Percentiles rank a stretch among this genome's conserved stretches.
Evolutionary conservation across 1,140 invertebrate species (phyloP).

Genomic region (Galleria mellonella): DNA sequence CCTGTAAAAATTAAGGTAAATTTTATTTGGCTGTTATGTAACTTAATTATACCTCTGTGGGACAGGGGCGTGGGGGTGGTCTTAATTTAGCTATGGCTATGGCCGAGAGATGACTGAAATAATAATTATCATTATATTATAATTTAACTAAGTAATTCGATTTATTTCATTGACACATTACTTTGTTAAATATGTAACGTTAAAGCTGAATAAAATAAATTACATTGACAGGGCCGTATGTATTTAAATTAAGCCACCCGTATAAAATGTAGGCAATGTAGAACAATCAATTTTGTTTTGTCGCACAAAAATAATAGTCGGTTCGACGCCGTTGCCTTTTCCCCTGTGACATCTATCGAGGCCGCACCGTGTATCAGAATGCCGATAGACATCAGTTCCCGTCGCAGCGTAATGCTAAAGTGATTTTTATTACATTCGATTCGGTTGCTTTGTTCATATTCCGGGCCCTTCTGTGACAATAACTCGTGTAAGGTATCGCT

Average conservation of each 20-base stretch:
- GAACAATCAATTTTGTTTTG: conserved; percentile 57
- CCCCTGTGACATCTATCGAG: conserved; percentile 57
- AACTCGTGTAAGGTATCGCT: conserved; percentile 21
- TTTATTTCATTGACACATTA: no score
- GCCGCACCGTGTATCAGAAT: conserved; percentile 61
- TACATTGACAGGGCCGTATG: neutral
- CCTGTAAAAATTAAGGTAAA: no score
- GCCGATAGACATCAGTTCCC: conserved; percentile 63
- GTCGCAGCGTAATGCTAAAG: conserved; percentile 59
- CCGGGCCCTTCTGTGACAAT: conserved; percentile 31
- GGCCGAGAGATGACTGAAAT: no score
- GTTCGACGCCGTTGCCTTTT: conserved; percentile 46
- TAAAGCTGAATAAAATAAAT: no score
- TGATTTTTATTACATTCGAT: conserved; percentile 71
- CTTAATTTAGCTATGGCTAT: no score
- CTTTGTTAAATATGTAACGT: no score
- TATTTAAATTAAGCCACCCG: conserved; percentile 36
- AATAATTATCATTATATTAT: no score
- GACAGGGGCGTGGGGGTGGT: no score
- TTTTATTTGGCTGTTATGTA: no score
- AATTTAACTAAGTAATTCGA: no score
- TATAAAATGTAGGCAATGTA: conserved; percentile 34
- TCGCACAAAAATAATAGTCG: conserved; percentile 64
- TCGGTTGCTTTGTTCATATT: conserved; percentile 64
- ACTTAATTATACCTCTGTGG: no score